A percentile compares a stretch with the other conserved stretches of the same genome.
Conservation (phyloP, 2,797 vertebrate genomes). For the Gambelia wislizenii region DNA sequence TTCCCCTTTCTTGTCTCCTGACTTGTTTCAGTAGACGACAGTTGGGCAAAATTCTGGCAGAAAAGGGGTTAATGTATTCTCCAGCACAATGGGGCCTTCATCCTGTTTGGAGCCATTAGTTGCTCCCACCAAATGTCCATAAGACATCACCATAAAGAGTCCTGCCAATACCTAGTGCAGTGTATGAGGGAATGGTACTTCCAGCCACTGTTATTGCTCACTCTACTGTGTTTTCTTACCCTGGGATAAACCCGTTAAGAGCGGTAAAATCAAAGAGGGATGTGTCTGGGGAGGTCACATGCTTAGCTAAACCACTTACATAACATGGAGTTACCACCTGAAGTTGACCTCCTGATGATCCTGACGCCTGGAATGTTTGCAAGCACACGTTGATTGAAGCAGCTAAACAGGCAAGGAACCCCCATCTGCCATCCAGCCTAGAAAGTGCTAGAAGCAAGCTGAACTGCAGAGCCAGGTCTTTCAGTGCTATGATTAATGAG, state of each 20-base stretch:
- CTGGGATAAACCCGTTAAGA: background rate
- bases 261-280: background rate
- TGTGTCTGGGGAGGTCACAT: background rate
- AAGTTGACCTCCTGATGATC: background rate
- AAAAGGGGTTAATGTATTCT: background rate
- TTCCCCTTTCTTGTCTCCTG: background rate
- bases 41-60: background rate
- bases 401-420: background rate
- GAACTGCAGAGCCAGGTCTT: background rate
- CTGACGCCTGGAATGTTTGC: background rate
- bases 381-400: background rate
- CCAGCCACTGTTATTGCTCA: background rate
- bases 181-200: conserved; percentile 23
- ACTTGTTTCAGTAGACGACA: too few species aligned
- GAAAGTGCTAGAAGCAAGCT: conserved; percentile 10
- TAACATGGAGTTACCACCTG: background rate
- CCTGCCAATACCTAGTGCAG: background rate
- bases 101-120: background rate
- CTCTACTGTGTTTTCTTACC: background rate
- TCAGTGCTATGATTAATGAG: conserved; percentile 22
- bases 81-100: background rate
- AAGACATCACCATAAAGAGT: background rate
- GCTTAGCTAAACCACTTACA: background rate
- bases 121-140: background rate
- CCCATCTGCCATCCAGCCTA: background rate